These are phyloP conservation scores for Perca fluviatilis DNA, from an alignment of 2,113 vertebrate species.

Conservation along the genomic window DNA sequence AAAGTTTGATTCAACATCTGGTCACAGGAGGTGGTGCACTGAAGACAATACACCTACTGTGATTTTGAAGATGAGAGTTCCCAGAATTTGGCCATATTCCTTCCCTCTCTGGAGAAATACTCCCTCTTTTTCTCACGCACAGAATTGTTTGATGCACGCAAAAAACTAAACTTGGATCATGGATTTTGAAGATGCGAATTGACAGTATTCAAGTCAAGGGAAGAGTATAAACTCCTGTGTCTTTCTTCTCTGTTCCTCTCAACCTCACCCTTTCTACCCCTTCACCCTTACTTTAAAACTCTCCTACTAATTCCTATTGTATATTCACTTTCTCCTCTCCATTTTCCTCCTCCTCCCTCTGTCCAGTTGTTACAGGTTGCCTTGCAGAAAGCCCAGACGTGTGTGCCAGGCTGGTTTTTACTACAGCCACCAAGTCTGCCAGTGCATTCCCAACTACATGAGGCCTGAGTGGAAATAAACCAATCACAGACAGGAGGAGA, in stretches of 20 bases:
- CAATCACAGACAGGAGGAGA: neutral
- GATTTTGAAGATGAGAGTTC: constrained; percentile 55
- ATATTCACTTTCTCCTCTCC: neutral
- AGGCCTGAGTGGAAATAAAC: constrained; percentile 77
- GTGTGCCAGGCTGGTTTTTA: constrained; percentile 69
- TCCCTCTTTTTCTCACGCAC: constrained; percentile 29
- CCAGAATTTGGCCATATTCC: constrained; percentile 22
- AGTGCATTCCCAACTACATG: constrained; percentile 82
- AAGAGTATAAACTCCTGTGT: constrained; percentile 40
- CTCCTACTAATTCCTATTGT: neutral
- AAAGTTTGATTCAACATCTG: constrained; percentile 65
- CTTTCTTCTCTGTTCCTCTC: constrained; percentile 3
- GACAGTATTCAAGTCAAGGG: constrained; percentile 40
- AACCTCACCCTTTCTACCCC: constrained; percentile 30
- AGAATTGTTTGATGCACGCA: constrained; percentile 51
- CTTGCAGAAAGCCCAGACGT: constrained; percentile 76
- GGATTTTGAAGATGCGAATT: constrained; percentile 48
- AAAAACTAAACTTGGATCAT: constrained; percentile 52
- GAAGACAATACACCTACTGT: constrained; percentile 61
- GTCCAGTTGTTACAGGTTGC: constrained; percentile 79
- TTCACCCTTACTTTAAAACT: neutral
- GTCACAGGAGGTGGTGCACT: constrained; percentile 63
- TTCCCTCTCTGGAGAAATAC: constrained; percentile 12
- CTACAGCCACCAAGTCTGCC: constrained; percentile 81
- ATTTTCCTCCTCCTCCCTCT: neutral